Percentiles rank a stretch among this genome's conserved stretches.
phyloP scores from a whole-genome alignment of 2,113 vertebrate species.

The Apodemus sylvaticus region DNA sequence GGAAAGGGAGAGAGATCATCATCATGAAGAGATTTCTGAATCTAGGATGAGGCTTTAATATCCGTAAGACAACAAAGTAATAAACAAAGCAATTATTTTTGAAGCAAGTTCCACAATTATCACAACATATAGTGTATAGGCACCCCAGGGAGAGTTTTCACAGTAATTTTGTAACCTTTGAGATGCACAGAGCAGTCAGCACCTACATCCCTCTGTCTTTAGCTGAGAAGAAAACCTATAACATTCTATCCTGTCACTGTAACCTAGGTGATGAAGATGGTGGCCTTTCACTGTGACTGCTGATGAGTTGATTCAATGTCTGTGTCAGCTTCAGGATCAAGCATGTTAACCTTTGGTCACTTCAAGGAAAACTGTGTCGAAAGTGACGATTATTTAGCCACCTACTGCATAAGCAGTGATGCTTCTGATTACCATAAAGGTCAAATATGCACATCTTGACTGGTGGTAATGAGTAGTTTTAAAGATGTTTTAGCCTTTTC shows the following conservation, averaged over 20 bases:
- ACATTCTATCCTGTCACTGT: constrained; percentile 81
- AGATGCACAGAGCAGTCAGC: constrained; percentile 83
- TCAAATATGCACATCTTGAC: constrained; percentile 88
- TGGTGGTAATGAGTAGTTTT: constrained; percentile 90
- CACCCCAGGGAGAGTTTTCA: constrained; percentile 79
- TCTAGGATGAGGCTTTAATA: constrained; percentile 80
- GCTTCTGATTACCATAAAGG: constrained; percentile 89
- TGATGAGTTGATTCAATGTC: constrained; percentile 84
- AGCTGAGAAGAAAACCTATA: constrained; percentile 70
- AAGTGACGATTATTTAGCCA: constrained; percentile 87
- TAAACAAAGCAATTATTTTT: constrained; percentile 88
- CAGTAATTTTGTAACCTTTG: constrained; percentile 82
- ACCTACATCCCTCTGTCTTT: constrained; percentile 78
- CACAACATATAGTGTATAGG: constrained; percentile 80
- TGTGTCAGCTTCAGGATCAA: constrained; percentile 80
- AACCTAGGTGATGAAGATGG: constrained; percentile 84
- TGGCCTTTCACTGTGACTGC: constrained; percentile 82
- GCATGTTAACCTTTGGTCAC: constrained; percentile 86
- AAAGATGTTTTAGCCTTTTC: constrained; percentile 89
- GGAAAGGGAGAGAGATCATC: constrained; percentile 67
- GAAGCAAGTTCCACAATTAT: constrained; percentile 83
- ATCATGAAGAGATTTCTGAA: constrained; percentile 81
- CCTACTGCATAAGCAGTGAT: constrained; percentile 79
- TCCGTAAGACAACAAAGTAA: constrained; percentile 86
- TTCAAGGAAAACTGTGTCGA: constrained; percentile 82